phyloP scores from a whole-genome alignment of 2,888 invertebrate species.

The Coenonympha glycerion region DNA sequence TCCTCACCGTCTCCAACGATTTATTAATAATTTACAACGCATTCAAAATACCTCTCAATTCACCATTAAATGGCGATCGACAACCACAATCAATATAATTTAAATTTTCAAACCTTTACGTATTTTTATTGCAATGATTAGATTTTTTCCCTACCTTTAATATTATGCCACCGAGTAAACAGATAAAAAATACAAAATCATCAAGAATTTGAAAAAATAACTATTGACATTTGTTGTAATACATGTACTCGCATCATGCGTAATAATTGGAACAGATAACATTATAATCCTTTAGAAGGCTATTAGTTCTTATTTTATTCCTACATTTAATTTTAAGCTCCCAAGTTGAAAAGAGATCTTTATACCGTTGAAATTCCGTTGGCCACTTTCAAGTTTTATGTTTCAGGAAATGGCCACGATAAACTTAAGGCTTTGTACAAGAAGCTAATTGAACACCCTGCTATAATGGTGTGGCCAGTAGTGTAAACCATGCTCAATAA shows the following conservation, averaged over 20 bases:
- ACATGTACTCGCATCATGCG: no score
- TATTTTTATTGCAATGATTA: conserved; percentile 25
- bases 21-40: conserved; percentile 45
- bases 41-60: conserved; percentile 42
- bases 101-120: conserved; percentile 23
- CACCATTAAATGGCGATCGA: conserved; percentile 56
- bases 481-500: no score
- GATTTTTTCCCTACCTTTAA: conserved; percentile 9
- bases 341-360: conserved; percentile 7
- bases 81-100: conserved; percentile 24
- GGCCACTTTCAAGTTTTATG: conserved; percentile 1
- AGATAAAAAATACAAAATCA: no score
- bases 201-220: no score
- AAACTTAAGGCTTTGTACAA: neutral
- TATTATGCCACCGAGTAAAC: neutral
- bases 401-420: neutral
- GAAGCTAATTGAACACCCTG: neutral
- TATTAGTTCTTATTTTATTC: no score
- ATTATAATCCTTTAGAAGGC: no score
- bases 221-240: no score
- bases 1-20: conserved; percentile 37
- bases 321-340: conserved; percentile 1
- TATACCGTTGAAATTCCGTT: neutral
- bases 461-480: neutral
- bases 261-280: no score